Evolutionary conservation across 2,888 invertebrate genomes (phyloP).

Genomic region (Ditula angustiorana): DNA sequence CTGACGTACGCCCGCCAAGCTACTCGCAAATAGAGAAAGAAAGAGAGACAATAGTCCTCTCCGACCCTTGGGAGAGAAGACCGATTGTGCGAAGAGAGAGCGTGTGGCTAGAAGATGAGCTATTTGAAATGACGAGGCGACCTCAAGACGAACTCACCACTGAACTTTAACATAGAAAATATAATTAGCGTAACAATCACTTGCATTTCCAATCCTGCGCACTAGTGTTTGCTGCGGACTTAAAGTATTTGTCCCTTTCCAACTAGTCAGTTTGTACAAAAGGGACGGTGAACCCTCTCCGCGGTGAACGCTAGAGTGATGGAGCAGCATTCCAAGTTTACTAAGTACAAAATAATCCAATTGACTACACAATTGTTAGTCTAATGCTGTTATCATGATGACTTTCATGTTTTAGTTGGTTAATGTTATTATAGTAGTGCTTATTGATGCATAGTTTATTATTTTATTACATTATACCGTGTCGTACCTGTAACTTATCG

Average conservation of each 20-base stretch:
- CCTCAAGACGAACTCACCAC: conserved; percentile 96
- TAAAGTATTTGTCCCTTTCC: neutral
- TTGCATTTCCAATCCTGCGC: conserved; percentile 10
- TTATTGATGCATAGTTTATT: conserved; percentile 28
- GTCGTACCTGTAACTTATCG: conserved; percentile 48
- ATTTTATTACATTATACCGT: conserved; percentile 42
- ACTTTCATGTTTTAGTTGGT: conserved; percentile 18
- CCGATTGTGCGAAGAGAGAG: conserved; percentile 83
- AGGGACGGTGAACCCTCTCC: neutral
- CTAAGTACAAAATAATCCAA: conserved; percentile 60
- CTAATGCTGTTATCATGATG: conserved; percentile 33
- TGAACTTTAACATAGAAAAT: conserved; percentile 86
- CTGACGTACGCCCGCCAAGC: conserved; percentile 83
- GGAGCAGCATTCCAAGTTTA: conserved; percentile 50
- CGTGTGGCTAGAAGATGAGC: conserved; percentile 91
- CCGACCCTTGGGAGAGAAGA: conserved; percentile 81
- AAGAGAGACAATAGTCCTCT: conserved; percentile 73
- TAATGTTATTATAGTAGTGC: conserved; percentile 23
- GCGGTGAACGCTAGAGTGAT: neutral
- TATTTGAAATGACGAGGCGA: conserved; percentile 92
- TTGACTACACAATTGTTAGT: conserved; percentile 42
- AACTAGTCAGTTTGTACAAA: neutral
- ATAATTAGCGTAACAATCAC: conserved; percentile 12
- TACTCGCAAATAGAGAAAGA: conserved; percentile 77
- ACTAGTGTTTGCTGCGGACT: neutral